Evolutionary conservation across 2,797 vertebrate genomes (phyloP), one percentile per base, ranked within the genome.

Genomic region (Peromyscus eremicus): DNA sequence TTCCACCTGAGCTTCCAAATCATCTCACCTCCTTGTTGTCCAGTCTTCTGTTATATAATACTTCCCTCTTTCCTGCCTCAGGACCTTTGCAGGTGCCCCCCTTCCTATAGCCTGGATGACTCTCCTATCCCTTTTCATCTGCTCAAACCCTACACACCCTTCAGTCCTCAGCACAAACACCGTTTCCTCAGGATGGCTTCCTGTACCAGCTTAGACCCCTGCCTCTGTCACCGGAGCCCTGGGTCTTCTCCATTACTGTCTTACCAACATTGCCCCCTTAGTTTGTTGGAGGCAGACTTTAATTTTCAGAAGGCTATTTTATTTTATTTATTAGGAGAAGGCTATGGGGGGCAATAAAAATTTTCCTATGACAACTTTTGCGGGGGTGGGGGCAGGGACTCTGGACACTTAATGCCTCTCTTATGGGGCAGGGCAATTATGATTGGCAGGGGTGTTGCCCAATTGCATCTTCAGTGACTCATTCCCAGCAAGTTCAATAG

Each of bases 351-450:
- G 23, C n/a, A 76, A 71, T 40, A 89, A 43, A 13, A 19, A 32
- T 77, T 77, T 95, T 91, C 84, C n/a, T 29, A 25, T n/a, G n/a
- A 70, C 1, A 23, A 68, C 70, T 95, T 82, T 68, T 92, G 17
- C 14, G 79, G 40, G 75, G 92, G 34, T 81, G 6, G 32, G 19
- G 4, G 19, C 34, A 40, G 16, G 14, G 55, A 57, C 16, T 57
- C 9, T 80, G 37, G 40, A 34, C 46, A 57, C 57, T 88, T 85
- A 43, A 11, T 75, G 7, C 46, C 32, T 70, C 6, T 73, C 49
- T 49, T 21, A 3, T 43, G 32, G 27, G 7, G 2, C 0, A 0
- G 46, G 55, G 17, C 49, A 40, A 29, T 91, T 87, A 40, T 64
- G 85, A 95, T 57, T 49, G 86, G 43, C 86, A 83, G 68, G 7